These are phyloP conservation scores for Cistogaster globosa DNA, from an alignment of 2,888 invertebrate genomes.

Conservation along the genomic window DNA sequence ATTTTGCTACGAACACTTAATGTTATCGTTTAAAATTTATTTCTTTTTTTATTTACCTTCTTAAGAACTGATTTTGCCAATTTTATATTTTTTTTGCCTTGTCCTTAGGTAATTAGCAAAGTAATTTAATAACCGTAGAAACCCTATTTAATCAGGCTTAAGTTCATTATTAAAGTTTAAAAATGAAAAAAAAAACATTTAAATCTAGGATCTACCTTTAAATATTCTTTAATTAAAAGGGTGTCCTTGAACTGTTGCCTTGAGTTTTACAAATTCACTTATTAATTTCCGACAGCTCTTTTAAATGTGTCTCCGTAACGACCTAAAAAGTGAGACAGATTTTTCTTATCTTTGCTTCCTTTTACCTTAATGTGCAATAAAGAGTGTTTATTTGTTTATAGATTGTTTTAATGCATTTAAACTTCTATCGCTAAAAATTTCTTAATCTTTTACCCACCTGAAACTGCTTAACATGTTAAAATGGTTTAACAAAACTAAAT, in stretches of 20 bases:
- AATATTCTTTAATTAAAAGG: not conserved
- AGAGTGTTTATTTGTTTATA: not conserved
- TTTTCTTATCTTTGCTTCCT: not conserved
- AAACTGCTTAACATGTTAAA: not conserved
- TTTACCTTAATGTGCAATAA: not conserved
- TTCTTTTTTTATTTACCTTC: too few species aligned
- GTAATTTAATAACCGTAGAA: too few species aligned
- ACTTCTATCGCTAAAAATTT: constrained; percentile 39
- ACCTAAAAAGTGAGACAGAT: constrained; percentile 6
- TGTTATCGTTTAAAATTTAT: too few species aligned
- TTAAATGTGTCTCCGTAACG: not conserved
- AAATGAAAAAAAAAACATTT: not conserved
- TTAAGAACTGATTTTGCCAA: too few species aligned
- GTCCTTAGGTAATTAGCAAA: too few species aligned
- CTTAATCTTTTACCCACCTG: not conserved
- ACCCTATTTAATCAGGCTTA: too few species aligned
- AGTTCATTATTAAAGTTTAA: not conserved
- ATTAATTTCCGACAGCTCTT: constrained; percentile 33
- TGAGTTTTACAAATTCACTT: constrained; percentile 13
- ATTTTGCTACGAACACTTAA: too few species aligned
- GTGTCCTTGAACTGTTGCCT: constrained; percentile 24
- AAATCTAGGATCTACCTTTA: not conserved
- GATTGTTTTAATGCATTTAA: constrained; percentile 48
- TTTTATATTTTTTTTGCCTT: too few species aligned
- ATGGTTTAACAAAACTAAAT: constrained; percentile 29